phyloP scores from a whole-genome alignment of 2,888 invertebrate genomes.

The Phytoseiulus persimilis region DNA sequence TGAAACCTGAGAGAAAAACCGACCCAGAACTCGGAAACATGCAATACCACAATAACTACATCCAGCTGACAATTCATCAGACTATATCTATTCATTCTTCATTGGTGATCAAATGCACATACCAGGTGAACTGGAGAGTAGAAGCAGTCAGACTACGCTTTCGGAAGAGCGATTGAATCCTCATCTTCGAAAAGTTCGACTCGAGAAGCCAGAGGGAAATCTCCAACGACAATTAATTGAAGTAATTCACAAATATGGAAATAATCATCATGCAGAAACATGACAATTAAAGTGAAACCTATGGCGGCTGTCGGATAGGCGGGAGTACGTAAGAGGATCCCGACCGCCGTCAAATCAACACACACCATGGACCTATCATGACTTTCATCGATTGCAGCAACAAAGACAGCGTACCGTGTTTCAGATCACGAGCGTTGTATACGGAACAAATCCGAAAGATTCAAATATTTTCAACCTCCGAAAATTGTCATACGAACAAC shows the following conservation, averaged over 20 bases:
- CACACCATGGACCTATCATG: background rate
- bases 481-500: background rate
- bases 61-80: background rate
- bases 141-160: background rate
- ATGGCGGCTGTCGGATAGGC: background rate
- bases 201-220: background rate
- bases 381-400: background rate
- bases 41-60: background rate
- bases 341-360: background rate
- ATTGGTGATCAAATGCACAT: background rate
- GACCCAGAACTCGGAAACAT: background rate
- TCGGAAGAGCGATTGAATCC: background rate
- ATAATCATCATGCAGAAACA: background rate
- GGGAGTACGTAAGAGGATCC: background rate
- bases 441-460: background rate
- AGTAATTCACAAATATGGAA: background rate
- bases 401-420: background rate
- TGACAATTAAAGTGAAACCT: background rate
- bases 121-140: background rate
- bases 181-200: background rate
- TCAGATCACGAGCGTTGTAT: background rate
- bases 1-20: background rate
- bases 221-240: background rate
- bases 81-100: background rate
- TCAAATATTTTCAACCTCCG: background rate